Conservation (phyloP, 2,113 vertebrate species). For the Etia nguti region DNA sequence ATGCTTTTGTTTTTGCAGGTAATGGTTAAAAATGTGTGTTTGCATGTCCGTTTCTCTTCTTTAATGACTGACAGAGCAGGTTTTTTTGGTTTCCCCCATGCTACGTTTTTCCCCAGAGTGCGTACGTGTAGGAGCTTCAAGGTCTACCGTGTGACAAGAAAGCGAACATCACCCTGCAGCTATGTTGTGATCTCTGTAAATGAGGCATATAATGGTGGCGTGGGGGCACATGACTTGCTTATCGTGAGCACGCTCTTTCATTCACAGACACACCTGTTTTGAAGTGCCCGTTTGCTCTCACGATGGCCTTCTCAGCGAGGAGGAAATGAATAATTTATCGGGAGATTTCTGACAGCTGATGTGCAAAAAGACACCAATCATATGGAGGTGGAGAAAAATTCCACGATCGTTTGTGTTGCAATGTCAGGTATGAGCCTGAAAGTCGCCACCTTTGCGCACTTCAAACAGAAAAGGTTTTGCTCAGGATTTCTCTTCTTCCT, state of each 20-base stretch:
- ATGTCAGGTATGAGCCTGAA: neutral
- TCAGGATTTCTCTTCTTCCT: neutral
- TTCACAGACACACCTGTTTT: conserved; percentile 29
- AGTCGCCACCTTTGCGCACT: neutral
- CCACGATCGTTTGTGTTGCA: neutral
- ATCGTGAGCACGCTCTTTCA: conserved; percentile 4
- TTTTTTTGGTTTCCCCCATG: neutral
- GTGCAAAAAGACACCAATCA: conserved; percentile 24
- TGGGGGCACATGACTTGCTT: conserved; percentile 23
- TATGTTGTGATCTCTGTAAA: conserved; percentile 37
- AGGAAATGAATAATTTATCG: conserved; percentile 8
- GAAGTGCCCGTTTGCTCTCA: conserved; percentile 11
- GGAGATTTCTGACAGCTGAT: neutral
- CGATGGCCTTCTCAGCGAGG: neutral
- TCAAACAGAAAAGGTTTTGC: neutral
- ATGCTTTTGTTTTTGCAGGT: neutral
- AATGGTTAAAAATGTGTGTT: neutral
- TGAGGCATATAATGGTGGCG: conserved; percentile 38
- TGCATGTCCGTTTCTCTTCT: neutral
- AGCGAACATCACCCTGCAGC: conserved; percentile 14
- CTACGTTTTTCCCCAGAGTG: neutral
- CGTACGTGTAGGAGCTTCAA: neutral
- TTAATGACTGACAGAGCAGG: neutral
- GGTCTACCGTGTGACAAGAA: conserved; percentile 33
- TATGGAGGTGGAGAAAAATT: neutral